Evolutionary conservation across 2,113 vertebrate species (phyloP), one percentile per base, ranked within the genome.

Genomic region (Hiodon alosoides): DNA sequence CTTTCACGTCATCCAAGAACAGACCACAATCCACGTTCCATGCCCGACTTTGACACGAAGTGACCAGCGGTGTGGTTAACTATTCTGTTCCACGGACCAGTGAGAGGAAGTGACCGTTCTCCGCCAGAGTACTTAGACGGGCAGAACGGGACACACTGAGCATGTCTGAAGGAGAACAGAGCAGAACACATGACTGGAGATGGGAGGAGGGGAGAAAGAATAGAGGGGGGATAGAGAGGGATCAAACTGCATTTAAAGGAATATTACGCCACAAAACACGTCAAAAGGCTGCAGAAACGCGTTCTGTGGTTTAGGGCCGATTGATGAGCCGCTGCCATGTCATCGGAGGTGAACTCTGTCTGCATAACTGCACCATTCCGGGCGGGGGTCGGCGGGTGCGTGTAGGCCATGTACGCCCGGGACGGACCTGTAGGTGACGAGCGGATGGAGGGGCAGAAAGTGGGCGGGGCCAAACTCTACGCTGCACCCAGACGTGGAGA

Each of bases 391-490:
- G 10, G 50, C 6, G 68, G 17, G 68, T 55, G 52, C 9, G 68
- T 55, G 67, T 4, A 51, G 2, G 7, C 2, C 66, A 9, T 13
- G 11, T 10, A 7, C 47, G 6, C 7, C 9, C 3, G 0, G 66
- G 16, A 76, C 85, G 87, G 85, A 98, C 97, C 95, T 90, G 85
- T 90, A 95, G 31, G 91, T 95, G 86, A 98, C 92, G 7, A 97
- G 89, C 0, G 97, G 97, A 84, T 98, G 95, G 77, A 99, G 87
- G 16, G 96, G 95, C 79, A 98, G 92, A 86, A 97, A 98, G 77
- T 98, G 93, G 72, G 95, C 95, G 13, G 97, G 94, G 61, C 94
- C 95, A 87, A 98, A 96, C 82, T 98, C 95, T 69, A 97, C 71
- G 77, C 89, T 95, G 85, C 95, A 98, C 50, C 97, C 97, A 59